Conservation (phyloP, 64 coral and sea anemone genomes). For the Dendronephthya gigantea region DNA sequence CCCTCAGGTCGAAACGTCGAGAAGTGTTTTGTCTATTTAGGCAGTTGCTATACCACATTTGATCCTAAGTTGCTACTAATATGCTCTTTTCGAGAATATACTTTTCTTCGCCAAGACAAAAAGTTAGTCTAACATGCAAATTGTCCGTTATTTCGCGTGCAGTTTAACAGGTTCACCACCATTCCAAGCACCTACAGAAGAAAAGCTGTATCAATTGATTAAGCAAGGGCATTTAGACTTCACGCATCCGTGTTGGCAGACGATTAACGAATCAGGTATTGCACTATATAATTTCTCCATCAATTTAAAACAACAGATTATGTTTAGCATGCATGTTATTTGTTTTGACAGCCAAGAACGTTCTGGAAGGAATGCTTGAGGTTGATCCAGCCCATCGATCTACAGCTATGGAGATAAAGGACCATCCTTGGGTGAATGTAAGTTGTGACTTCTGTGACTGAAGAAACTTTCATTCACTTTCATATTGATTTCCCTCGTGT, state of each 20-base stretch:
- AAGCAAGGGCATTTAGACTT: conserved; percentile 82
- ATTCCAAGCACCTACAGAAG: conserved; percentile 80
- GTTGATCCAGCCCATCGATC: conserved; percentile 85
- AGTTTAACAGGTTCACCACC: conserved; percentile 86
- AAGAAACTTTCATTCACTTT: too few species aligned
- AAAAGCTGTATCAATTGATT: conserved; percentile 89
- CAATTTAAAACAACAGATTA: too few species aligned
- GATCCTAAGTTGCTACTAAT: too few species aligned
- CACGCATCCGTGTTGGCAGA: conserved; percentile 77
- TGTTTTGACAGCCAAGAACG: conserved; percentile 57
- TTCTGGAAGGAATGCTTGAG: conserved; percentile 91
- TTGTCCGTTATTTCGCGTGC: too few species aligned
- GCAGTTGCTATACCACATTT: too few species aligned
- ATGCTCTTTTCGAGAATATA: too few species aligned
- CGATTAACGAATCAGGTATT: conserved; percentile 76
- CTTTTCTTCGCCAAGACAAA: too few species aligned
- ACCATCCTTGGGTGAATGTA: conserved; percentile 94
- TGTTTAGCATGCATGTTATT: not conserved
- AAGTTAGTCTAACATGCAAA: too few species aligned
- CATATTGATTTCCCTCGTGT: not conserved
- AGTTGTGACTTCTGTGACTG: not conserved
- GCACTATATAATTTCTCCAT: not conserved
- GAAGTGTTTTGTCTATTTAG: too few species aligned
- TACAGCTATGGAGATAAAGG: conserved; percentile 80
- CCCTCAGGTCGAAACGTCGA: too few species aligned